These are phyloP conservation scores for Hypsibius dujardini DNA, from an alignment of 1,140 invertebrate genomes.

Conservation along the genomic window DNA sequence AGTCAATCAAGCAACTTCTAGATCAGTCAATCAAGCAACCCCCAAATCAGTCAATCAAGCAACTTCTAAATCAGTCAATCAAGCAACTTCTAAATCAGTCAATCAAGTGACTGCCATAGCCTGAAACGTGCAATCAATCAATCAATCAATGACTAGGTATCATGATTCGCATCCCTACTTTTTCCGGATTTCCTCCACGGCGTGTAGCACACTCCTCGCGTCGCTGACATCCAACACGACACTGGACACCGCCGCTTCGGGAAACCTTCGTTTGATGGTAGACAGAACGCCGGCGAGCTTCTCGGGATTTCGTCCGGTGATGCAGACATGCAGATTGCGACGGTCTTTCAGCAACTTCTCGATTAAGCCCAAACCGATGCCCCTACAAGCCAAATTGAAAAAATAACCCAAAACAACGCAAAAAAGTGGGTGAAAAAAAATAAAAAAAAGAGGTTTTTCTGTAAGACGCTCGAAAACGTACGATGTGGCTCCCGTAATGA, in stretches of 20 bases:
- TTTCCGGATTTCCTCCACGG: not conserved
- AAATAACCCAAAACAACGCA: not conserved
- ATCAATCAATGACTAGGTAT: no score
- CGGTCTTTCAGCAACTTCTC: not conserved
- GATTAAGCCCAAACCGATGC: not conserved
- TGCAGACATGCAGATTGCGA: slow-evolving; percentile 6
- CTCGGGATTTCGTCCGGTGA: not conserved
- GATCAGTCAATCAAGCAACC: no score
- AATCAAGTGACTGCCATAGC: no score
- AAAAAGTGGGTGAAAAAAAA: not conserved
- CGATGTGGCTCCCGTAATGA: not conserved
- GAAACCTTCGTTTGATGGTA: not conserved
- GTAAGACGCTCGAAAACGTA: not conserved
- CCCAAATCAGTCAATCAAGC: not conserved
- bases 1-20: no score
- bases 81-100: no score
- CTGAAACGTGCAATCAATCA: no score
- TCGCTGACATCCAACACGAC: slow-evolving; percentile 1
- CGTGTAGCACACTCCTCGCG: not conserved
- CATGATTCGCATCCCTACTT: not conserved
- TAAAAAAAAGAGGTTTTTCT: not conserved
- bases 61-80: not conserved
- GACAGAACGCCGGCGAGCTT: not conserved
- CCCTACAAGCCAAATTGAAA: not conserved
- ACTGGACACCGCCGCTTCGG: not conserved